Evolutionary conservation across 2,888 invertebrate genomes (phyloP).

Genomic region (Fragum sueziense): DNA sequence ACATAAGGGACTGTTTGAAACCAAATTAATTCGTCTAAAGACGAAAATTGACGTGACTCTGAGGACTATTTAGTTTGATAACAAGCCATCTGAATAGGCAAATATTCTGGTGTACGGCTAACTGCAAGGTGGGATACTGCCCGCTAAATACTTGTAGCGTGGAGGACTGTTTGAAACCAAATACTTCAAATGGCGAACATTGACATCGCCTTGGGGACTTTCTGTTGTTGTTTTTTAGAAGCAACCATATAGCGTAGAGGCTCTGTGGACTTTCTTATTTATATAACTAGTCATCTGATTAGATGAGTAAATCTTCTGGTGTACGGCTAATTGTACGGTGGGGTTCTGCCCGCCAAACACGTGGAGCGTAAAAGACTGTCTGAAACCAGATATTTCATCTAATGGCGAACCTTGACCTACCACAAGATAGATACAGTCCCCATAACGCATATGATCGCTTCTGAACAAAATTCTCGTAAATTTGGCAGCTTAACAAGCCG

Average conservation of each 20-base stretch:
- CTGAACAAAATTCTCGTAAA: too few species aligned
- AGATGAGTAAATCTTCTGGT: too few species aligned
- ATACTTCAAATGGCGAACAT: slow-evolving; percentile 23
- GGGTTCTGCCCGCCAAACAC: slow-evolving; percentile 69
- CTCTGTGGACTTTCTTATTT: too few species aligned
- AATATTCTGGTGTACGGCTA: slow-evolving; percentile 75
- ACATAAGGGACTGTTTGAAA: slow-evolving; percentile 57
- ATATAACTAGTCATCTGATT: too few species aligned
- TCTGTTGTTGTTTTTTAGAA: too few species aligned
- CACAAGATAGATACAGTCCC: too few species aligned
- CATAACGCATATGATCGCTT: too few species aligned
- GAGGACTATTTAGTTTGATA: too few species aligned
- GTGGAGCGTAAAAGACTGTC: slow-evolving; percentile 63
- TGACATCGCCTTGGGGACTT: slow-evolving; percentile 18
- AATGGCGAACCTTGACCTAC: too few species aligned
- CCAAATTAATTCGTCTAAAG: too few species aligned
- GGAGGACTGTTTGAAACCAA: slow-evolving; percentile 52
- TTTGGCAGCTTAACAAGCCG: slow-evolving; percentile 71
- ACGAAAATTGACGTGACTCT: too few species aligned
- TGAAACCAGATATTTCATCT: slow-evolving; percentile 9
- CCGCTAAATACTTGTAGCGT: slow-evolving; percentile 67
- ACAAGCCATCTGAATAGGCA: too few species aligned
- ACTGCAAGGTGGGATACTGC: slow-evolving; percentile 74
- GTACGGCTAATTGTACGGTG: slow-evolving; percentile 72
- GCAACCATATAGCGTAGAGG: neutral